Evolutionary conservation across 2,113 vertebrate species (phyloP).

Genomic region (Pampusana beccarii): DNA sequence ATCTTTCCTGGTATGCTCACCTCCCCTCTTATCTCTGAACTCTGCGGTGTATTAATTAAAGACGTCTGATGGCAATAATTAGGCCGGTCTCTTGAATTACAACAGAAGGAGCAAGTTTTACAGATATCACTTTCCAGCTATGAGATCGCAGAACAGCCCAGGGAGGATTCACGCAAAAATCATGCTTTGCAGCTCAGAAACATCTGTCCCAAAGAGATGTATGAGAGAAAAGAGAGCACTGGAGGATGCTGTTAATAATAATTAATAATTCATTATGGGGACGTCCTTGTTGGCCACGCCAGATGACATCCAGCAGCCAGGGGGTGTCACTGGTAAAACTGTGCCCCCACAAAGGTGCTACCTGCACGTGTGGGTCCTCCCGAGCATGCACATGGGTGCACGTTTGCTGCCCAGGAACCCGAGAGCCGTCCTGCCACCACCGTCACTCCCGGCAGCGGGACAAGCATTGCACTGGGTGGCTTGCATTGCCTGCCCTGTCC

Average conservation of each 20-base stretch:
- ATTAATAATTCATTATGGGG: neutral
- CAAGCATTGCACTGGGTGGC: too few relatives aligned
- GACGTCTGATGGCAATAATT: neutral
- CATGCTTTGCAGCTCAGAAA: neutral
- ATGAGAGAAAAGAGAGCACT: neutral
- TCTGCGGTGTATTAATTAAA: slow-evolving; percentile 40
- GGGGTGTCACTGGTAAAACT: fast-evolving
- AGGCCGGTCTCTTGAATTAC: neutral
- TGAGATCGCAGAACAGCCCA: neutral
- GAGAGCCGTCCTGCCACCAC: too few relatives aligned
- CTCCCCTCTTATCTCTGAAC: neutral
- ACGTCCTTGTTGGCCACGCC: fast-evolving
- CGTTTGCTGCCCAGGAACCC: too few relatives aligned
- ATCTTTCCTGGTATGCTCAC: neutral
- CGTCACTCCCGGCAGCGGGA: too few relatives aligned
- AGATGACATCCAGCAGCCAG: neutral
- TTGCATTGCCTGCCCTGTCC: too few relatives aligned
- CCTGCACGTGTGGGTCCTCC: too few relatives aligned
- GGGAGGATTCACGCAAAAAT: neutral
- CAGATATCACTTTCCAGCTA: neutral
- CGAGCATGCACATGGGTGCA: too few relatives aligned
- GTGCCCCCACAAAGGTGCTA: too few relatives aligned
- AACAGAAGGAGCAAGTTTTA: neutral
- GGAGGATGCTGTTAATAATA: neutral
- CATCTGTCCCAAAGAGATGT: neutral